phyloP scores from a whole-genome alignment of 2,113 vertebrate genomes.

The Mohoua ochrocephala region DNA sequence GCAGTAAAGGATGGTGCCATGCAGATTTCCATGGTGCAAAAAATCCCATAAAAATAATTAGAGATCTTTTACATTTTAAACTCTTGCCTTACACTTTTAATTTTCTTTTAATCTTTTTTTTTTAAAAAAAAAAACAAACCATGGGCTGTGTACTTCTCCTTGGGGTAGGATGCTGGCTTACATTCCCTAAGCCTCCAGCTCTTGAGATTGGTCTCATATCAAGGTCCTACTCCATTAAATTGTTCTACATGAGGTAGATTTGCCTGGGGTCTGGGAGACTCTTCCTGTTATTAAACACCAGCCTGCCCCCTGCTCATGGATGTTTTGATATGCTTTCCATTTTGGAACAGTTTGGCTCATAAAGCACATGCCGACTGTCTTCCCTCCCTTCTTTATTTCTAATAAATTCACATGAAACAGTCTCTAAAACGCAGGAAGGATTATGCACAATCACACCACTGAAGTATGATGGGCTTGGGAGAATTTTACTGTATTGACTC shows the following conservation, averaged over 20 bases:
- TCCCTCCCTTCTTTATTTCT: neutral
- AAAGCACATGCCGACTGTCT: neutral
- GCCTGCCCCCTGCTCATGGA: neutral
- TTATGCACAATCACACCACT: neutral
- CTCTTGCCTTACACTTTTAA: neutral
- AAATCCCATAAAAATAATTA: neutral
- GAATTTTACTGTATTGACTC: neutral
- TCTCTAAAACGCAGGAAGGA: neutral
- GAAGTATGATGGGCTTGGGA: neutral
- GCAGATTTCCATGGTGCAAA: neutral
- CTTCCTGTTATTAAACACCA: neutral
- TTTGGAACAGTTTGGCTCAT: neutral
- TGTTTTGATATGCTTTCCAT: neutral
- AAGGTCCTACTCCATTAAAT: neutral
- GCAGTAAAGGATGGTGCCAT: neutral
- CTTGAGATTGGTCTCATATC: neutral
- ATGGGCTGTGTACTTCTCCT: neutral
- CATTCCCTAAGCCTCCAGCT: neutral
- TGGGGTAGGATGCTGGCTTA: neutral
- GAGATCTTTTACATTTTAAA: neutral
- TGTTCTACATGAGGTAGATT: neutral
- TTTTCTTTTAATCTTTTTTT: neutral
- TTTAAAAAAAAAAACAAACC: neutral
- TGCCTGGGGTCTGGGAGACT: neutral
- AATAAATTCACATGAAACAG: neutral